These are phyloP conservation scores for Hyperoplus lanceolatus DNA, from an alignment of 2,797 vertebrate genomes.

Conservation along the genomic window DNA sequence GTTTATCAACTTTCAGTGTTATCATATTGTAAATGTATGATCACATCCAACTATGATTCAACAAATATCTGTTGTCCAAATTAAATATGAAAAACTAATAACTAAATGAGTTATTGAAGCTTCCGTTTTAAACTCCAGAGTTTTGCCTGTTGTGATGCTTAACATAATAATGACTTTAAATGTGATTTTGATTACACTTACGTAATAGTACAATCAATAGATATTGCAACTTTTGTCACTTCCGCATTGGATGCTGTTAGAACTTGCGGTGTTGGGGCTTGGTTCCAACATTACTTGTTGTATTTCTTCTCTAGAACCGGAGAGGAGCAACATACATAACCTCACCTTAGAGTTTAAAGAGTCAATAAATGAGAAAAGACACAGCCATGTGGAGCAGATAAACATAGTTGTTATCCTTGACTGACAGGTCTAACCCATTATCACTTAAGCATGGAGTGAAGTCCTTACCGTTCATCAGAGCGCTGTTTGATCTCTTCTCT, in stretches of 20 bases:
- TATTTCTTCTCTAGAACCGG: not conserved
- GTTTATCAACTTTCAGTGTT: not conserved
- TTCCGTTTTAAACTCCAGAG: not conserved
- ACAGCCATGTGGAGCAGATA: not conserved
- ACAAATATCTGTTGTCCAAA: not conserved
- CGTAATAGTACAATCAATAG: not conserved
- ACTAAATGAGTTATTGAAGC: not conserved
- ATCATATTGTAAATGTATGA: too few relatives aligned
- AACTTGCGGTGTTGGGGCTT: too few relatives aligned
- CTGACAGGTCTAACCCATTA: not conserved
- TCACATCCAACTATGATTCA: not conserved
- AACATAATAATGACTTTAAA: not conserved
- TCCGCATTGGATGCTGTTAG: too few relatives aligned
- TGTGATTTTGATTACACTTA: not conserved
- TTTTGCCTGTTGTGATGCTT: not conserved
- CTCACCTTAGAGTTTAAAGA: not conserved
- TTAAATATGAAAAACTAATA: not conserved
- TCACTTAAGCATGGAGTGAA: constrained; percentile 2
- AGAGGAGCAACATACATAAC: not conserved
- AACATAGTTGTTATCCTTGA: not conserved
- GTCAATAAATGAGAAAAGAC: not conserved
- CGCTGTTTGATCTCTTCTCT: constrained; percentile 82
- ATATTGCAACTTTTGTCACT: not conserved
- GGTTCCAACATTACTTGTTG: too few relatives aligned
- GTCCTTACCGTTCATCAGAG: constrained; percentile 80